Evolutionary conservation across 2,888 invertebrate species (phyloP).

Genomic region (Trachelus iudaicus): DNA sequence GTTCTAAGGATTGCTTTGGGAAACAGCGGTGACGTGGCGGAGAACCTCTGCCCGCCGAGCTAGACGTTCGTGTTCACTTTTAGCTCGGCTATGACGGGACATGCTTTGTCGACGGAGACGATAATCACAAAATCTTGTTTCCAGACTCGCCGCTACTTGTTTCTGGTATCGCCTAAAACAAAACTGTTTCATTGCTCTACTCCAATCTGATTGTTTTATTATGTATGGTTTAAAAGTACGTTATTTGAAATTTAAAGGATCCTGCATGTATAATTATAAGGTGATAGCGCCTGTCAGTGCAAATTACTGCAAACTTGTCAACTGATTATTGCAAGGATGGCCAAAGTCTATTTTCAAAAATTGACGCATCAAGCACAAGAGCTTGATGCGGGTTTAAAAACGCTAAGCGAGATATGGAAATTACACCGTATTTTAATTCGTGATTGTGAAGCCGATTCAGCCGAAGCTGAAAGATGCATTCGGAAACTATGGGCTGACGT

Average conservation of each 20-base stretch:
- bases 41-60: no score
- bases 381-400: not conserved
- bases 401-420: not conserved
- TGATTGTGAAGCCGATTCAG: not conserved
- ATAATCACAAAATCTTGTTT: no score
- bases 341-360: not conserved
- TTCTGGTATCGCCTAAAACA: no score
- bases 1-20: no score
- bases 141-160: no score
- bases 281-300: not conserved
- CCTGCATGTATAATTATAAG: not conserved
- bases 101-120: no score
- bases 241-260: not conserved
- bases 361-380: not conserved
- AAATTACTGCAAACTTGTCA: not conserved
- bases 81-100: no score
- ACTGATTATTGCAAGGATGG: not conserved
- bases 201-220: not conserved
- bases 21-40: no score
- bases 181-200: not conserved
- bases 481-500: not conserved
- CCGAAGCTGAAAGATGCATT: not conserved
- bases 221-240: not conserved
- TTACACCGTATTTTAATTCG: not conserved
- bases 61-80: no score